Evolutionary conservation across 1,140 invertebrate species (phyloP).

Genomic region (Whitmania pigra): DNA sequence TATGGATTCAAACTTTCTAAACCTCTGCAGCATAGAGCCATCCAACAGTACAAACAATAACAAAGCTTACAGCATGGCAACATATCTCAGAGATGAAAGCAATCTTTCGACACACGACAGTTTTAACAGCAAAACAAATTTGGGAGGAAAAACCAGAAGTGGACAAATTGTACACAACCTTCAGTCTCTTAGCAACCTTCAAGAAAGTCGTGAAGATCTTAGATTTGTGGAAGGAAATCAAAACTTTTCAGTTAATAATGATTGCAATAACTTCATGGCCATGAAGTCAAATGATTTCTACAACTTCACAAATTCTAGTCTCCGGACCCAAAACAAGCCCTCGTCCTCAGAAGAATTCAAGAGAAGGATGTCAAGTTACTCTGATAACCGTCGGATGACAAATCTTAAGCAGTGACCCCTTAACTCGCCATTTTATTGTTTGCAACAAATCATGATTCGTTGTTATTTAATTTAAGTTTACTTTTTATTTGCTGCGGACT

Average conservation of each 20-base stretch:
- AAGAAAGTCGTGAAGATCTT: not conserved
- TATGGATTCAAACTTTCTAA: no score
- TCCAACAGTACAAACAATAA: not conserved
- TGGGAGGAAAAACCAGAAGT: not conserved
- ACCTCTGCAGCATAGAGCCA: not conserved
- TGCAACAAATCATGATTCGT: no score
- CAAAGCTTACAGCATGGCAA: not conserved
- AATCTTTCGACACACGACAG: not conserved
- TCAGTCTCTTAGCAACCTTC: not conserved
- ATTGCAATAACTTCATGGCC: not conserved
- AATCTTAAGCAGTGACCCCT: no score
- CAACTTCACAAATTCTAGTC: slow-evolving; percentile 12
- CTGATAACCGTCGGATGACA: no score
- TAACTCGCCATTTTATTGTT: no score
- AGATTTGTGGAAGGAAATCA: slow-evolving; percentile 8
- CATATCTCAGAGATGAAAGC: not conserved
- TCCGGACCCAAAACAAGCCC: not conserved
- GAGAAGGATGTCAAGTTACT: no score
- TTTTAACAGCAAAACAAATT: slow-evolving; percentile 9
- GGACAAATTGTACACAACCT: not conserved
- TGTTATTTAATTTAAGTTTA: no score
- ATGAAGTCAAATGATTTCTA: slow-evolving; percentile 7
- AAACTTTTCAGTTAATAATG: not conserved
- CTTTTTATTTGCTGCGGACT: no score
- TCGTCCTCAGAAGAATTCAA: no score